A percentile compares a stretch with the other conserved stretches of the same genome.
Conservation (phyloP, 2,797 vertebrate species). For the Crenichthys baileyi region DNA sequence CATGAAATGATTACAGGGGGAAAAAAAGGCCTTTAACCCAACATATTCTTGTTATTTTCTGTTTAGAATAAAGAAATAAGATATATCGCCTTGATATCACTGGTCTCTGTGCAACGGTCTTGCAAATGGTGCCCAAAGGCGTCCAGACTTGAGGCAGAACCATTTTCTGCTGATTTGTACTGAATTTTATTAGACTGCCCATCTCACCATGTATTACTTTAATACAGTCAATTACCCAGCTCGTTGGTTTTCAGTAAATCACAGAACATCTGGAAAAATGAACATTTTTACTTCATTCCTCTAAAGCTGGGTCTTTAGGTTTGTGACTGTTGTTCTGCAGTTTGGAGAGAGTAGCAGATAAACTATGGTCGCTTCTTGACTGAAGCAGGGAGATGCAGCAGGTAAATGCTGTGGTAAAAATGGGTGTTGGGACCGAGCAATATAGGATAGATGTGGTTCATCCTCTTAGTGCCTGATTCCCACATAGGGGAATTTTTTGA, state of each 20-base stretch:
- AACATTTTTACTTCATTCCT: background rate
- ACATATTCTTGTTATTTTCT: background rate
- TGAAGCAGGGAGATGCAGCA: background rate
- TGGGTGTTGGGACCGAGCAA: background rate
- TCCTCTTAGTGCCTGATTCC: constrained; percentile 17
- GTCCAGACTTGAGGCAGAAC: background rate
- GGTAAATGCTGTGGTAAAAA: constrained; percentile 10
- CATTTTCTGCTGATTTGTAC: background rate
- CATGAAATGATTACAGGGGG: background rate
- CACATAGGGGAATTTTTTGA: background rate
- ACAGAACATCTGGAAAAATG: too few species aligned
- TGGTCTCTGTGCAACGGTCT: background rate
- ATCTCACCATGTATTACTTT: background rate
- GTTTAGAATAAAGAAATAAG: background rate
- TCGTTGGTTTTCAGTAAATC: background rate
- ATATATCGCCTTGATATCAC: background rate
- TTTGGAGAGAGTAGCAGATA: background rate
- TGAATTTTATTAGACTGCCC: background rate
- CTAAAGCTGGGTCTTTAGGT: background rate
- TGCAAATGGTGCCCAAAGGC: background rate
- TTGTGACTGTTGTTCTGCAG: background rate
- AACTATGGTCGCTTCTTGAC: background rate
- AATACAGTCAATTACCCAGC: background rate
- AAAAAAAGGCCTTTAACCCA: background rate
- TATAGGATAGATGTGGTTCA: background rate